Evolutionary conservation across 1,140 invertebrate genomes (phyloP), one percentile per base, ranked within the genome.

Genomic region (Amyelois transitella): DNA sequence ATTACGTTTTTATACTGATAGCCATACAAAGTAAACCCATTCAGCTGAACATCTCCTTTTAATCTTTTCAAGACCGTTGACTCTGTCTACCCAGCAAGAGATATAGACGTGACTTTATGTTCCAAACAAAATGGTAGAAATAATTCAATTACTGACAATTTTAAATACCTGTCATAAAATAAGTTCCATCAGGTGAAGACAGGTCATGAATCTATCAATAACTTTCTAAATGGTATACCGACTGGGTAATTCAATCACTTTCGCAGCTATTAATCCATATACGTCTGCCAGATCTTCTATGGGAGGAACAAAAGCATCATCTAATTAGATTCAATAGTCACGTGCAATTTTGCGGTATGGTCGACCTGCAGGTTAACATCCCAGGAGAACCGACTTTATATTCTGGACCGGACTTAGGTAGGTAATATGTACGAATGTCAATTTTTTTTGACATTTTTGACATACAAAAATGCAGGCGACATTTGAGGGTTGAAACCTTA

Each of bases 271-370:
- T 14, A 21, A 21, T 48, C 45, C 45, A 21, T 48, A 48, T 20
- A 48, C 12, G 19, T 19, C 18, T 2, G 20, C 21, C 8, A 17
- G 22, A 24, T 14, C 6, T 12, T 38, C 20, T 51, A 56, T 49
- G 14, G 18, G 10, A 51, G 38, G 24, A 63, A 66, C 57, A 61
- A 64, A 62, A 53, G 58, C 53, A 63, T 62, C 58, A 49, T 55
- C 55, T 69, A 66, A 69, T 72, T 72, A 69, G 51, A 66, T 67
- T 67, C 60, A 68, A 74, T 64, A 62, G 59, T 62, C 58, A 60
- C 58, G 66, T 71, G 53, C 66, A 74, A 71, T 71, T 67, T 70
- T 69, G 63, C 69, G 62, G 51, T 64, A 64, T 58, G 53, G 60
- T 50, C 54, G 65, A 66, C 56, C 62, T 44, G 51, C 43, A 57